Conservation (phyloP, 2,888 invertebrate genomes). For the Acanthoscelides obtectus region DNA sequence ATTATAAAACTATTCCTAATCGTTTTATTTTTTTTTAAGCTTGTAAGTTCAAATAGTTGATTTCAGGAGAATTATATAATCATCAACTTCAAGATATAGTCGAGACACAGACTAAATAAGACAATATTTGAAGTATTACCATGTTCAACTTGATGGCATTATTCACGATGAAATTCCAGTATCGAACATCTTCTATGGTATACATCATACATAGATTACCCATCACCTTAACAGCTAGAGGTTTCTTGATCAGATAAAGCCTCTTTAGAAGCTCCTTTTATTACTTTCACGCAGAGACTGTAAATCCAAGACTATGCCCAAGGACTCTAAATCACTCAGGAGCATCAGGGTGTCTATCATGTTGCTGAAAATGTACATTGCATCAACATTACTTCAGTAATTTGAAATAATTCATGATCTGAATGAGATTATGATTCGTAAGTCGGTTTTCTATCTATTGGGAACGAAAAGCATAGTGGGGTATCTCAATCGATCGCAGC, state of each 20-base stretch:
- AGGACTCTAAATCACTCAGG: conserved; percentile 32
- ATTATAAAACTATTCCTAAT: neutral
- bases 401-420: too few species aligned
- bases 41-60: neutral
- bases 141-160: conserved; percentile 28
- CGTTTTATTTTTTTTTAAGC: neutral
- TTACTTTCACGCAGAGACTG: conserved; percentile 28
- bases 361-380: conserved; percentile 28
- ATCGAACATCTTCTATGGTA: conserved; percentile 29
- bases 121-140: conserved; percentile 21
- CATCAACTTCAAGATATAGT: neutral
- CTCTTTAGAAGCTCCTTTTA: conserved; percentile 34
- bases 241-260: conserved; percentile 27
- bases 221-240: conserved; percentile 33
- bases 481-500: too few species aligned
- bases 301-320: conserved; percentile 32
- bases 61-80: neutral
- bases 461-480: too few species aligned
- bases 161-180: conserved; percentile 34
- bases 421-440: too few species aligned
- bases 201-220: conserved; percentile 36
- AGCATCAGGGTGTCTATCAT: conserved; percentile 34
- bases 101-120: neutral
- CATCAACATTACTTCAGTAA: neutral
- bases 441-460: too few species aligned